Conservation (phyloP, 2,113 vertebrate genomes). For the Perca schrenkii region DNA sequence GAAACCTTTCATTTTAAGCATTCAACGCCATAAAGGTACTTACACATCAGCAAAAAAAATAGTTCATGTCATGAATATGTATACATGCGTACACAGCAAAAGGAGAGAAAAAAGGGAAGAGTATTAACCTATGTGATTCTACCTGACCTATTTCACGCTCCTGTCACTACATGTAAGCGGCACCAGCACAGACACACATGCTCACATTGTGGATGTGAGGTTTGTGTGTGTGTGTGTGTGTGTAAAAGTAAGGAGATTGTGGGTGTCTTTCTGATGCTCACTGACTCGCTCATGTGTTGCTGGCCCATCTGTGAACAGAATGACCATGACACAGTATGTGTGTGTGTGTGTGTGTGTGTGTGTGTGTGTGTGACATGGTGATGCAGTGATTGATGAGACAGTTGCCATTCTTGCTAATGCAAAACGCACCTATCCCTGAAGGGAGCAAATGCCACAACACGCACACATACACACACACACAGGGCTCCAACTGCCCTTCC, state of each 20-base stretch:
- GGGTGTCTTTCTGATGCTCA: conserved; percentile 77
- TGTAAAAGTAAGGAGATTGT: conserved; percentile 56
- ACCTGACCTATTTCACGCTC: conserved; percentile 82
- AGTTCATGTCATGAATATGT: conserved; percentile 36
- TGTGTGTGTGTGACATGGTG: conserved; percentile 70
- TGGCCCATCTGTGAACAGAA: conserved; percentile 90
- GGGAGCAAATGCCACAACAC: conserved; percentile 77
- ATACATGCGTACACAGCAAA: conserved; percentile 16
- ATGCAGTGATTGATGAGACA: conserved; percentile 89
- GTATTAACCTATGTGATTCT: conserved; percentile 74
- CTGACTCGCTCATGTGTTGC: conserved; percentile 86
- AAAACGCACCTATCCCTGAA: conserved; percentile 80
- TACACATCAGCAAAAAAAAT: conserved; percentile 14
- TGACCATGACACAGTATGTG: conserved; percentile 73
- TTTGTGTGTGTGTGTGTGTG: conserved; percentile 49
- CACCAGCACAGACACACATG: conserved; percentile 51
- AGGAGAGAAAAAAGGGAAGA: conserved; percentile 50
- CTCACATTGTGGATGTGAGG: not conserved
- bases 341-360: not conserved
- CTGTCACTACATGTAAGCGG: conserved; percentile 74
- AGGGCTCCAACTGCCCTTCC: conserved; percentile 58
- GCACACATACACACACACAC: conserved; percentile 44
- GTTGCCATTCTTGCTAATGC: conserved; percentile 89
- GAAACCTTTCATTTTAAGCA: not conserved
- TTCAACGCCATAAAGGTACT: not conserved